Conservation (phyloP, 2,888 invertebrate species). For the Oligia strigilis region DNA sequence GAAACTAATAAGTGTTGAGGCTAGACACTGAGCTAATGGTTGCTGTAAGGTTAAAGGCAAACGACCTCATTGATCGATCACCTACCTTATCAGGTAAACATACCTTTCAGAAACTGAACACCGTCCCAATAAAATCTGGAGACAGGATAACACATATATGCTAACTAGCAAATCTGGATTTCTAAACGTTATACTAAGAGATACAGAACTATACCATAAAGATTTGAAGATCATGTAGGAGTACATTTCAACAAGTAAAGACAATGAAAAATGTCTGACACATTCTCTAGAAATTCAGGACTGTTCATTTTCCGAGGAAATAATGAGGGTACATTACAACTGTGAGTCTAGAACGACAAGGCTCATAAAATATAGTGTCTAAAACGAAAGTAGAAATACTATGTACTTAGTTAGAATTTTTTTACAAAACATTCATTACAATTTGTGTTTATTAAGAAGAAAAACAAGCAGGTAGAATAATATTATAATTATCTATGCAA, state of each 20-base stretch:
- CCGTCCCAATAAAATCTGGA: not conserved
- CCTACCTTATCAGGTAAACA: not conserved
- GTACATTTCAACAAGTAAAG: not conserved
- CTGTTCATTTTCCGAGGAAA: no score
- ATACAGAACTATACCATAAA: not conserved
- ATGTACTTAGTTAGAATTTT: not conserved
- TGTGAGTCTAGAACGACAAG: no score
- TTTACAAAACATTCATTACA: not conserved
- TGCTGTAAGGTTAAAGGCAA: not conserved
- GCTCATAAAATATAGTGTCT: not conserved
- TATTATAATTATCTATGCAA: constrained; percentile 37
- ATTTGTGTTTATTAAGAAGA: not conserved
- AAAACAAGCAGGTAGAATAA: constrained; percentile 1
- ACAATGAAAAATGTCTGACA: not conserved
- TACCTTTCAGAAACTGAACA: not conserved
- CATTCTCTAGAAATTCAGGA: not conserved
- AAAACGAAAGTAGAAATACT: not conserved
- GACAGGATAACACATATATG: not conserved
- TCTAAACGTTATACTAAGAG: not conserved
- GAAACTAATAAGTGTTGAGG: not conserved
- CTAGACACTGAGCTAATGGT: not conserved
- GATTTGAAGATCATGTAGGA: not conserved
- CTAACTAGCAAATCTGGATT: no score
- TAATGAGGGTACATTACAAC: not conserved
- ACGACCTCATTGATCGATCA: constrained; percentile 14